Base-by-base conservation (phyloP, 2,797 vertebrate genomes). In the Stomatorhinus walkeri region DNA sequence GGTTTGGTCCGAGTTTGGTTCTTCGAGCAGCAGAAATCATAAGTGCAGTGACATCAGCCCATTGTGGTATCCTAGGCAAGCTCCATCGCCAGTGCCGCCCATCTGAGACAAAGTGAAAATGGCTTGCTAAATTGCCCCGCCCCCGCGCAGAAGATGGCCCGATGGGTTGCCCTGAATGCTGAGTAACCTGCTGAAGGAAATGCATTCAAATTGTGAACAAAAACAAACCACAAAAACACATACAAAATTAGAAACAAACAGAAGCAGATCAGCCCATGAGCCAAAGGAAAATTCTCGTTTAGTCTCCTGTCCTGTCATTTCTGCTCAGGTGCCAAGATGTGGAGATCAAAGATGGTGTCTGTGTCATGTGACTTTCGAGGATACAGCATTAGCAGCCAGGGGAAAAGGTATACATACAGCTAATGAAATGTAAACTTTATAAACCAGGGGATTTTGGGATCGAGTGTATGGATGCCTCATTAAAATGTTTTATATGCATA, bases 401-500 rank as follows among this genome's bases (percentile, higher is more conserved):
- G 54, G 14, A 61, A 87, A 87, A 43, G 4, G 52, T n/a, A 59
- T 54, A 87, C 3, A 12, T 49, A 36, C 28, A 32, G 8, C 24
- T 87, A 24, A 85, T 49, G 48, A 52, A 83, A 83, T 46, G 32
- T 85, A 85, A 85, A 85, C 83, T 43, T 59, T 32, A 48, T 54
- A 28, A 85, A 59, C 85, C 85, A 9, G 28, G 54, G 85, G 46
- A 87, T 87, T 87, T 32, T 19, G 48, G 51, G 46, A 56, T 36
- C 19, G 2, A 61, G 54, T 56, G 40, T 19, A 46, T 64, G 54
- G 54, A n/a, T 19, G 52, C 86, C 56, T 87, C 32, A 87, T 87
- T 59, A 87, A 87, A 43, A 56, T 64, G 56, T 87, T 87, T 43
- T 59, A 43, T 61, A 64, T 43, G 86, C 86, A 28, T n/a, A 43